Percentiles rank a stretch among this genome's conserved stretches.
Evolutionary conservation across 2,113 vertebrate genomes (phyloP).

Genomic region (Puma concolor): DNA sequence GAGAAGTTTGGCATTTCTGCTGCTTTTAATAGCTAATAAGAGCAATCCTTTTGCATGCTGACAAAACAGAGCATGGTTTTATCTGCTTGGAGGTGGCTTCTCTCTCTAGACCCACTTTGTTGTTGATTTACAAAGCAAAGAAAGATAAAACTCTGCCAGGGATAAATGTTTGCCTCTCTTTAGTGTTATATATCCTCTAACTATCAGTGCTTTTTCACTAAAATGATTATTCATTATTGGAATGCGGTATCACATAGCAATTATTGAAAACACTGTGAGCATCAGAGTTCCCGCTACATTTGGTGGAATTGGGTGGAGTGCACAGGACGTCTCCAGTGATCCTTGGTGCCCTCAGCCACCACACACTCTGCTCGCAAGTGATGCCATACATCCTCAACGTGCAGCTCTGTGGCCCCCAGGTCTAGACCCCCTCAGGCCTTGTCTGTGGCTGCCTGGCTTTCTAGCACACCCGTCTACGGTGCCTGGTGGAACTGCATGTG

Average conservation of each 20-base stretch:
- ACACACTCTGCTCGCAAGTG: not conserved
- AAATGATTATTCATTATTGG: not conserved
- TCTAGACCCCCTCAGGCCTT: slow-evolving; percentile 83
- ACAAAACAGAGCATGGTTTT: not conserved
- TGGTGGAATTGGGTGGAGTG: not conserved
- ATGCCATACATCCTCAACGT: not conserved
- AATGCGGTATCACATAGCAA: not conserved
- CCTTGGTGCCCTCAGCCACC: not conserved
- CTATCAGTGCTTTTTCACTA: not conserved
- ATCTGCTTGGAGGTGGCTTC: not conserved
- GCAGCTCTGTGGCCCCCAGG: not conserved
- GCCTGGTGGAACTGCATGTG: slow-evolving; percentile 93
- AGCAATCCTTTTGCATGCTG: not conserved
- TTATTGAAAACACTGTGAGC: not conserved
- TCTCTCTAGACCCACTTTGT: not conserved
- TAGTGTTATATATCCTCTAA: not conserved
- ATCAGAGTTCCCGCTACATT: not conserved
- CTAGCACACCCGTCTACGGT: slow-evolving; percentile 88
- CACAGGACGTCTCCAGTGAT: not conserved
- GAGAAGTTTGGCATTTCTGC: not conserved
- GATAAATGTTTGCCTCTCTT: not conserved
- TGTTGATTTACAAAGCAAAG: not conserved
- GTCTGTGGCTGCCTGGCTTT: slow-evolving; percentile 79
- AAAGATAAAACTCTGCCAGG: not conserved
- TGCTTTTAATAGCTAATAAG: not conserved